Evolutionary conservation across 2,888 invertebrate species (phyloP).

Genomic region (Drosophila nigritarsus): DNA sequence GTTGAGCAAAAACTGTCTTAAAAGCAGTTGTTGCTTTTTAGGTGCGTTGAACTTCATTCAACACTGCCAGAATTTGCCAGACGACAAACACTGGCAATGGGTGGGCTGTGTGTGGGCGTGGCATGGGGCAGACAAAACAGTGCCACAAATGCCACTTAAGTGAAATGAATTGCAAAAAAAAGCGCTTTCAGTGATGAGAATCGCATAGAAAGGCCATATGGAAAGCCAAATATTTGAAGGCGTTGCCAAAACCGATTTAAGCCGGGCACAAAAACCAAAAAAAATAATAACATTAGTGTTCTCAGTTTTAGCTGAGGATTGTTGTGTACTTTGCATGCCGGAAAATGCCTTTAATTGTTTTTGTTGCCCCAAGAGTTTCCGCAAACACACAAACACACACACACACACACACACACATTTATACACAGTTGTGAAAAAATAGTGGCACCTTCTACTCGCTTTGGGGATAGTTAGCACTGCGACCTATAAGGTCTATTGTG

Average conservation of each 20-base stretch:
- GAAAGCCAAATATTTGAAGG: slow-evolving; percentile 34
- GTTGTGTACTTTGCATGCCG: slow-evolving; percentile 23
- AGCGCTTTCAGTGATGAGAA: not conserved
- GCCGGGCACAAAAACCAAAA: not conserved
- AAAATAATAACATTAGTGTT: not conserved
- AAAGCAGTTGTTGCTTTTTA: slow-evolving; percentile 28
- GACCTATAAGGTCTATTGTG: too few species aligned
- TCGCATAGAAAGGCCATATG: not conserved
- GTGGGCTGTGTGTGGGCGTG: slow-evolving; percentile 45
- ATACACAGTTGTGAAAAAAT: not conserved
- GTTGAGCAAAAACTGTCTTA: slow-evolving; percentile 52
- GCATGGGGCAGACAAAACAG: slow-evolving; percentile 26
- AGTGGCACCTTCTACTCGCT: not conserved
- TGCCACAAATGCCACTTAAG: slow-evolving; percentile 65
- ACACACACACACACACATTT: slow-evolving; percentile 2
- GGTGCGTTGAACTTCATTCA: slow-evolving; percentile 55
- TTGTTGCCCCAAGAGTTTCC: slow-evolving; percentile 36
- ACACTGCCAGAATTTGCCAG: slow-evolving; percentile 39
- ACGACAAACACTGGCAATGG: slow-evolving; percentile 26
- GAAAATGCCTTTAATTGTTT: slow-evolving; percentile 50
- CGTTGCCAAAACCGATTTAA: slow-evolving; percentile 1
- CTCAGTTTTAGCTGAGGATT: not conserved
- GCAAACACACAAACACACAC: slow-evolving; percentile 20
- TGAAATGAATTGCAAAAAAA: slow-evolving; percentile 66
- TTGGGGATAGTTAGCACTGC: too few species aligned